Base-by-base conservation (phyloP, 1,140 invertebrate species). In the Drosophila kanapiae region DNA sequence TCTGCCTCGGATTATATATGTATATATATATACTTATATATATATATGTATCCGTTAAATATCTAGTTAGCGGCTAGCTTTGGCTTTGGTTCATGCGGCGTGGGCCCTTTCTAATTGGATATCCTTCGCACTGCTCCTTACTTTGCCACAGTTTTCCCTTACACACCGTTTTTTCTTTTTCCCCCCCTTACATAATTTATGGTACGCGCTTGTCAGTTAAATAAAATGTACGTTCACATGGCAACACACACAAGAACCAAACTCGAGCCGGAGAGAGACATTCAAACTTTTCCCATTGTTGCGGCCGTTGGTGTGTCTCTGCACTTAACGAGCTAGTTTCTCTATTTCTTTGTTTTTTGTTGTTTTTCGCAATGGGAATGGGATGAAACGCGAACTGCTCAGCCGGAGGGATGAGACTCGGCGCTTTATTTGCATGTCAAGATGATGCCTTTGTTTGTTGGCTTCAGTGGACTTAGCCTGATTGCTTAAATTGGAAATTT, bases 281-380 rank as follows among this genome's bases (percentile, higher is more conserved):
- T 56, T 56, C 53, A 56, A 56, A 56, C 53, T 56, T 38, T 56
- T 56, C 35, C 53, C 35, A 56, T 56, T 56, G 53, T 56, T 56
- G 49, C 29, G 49, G 49, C 49, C 49, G n/a, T 51, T 29, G 49
- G 49, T 51, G 53, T 56, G 35, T 38, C 9, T 56, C 53, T 56
- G 53, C 53, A 56, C 53, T 56, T 56, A 38, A 56, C 53, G 53
- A 56, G 53, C 53, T 56, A 56, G 53, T 56, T 56, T 56, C 37
- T 27, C 35, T 11, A 54, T 54, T 8, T 18, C 13, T 18, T 33
- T 13, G 23, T 23, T 18, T 18, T 18, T 35, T 18, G 6, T 37
- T 54, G 0, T 37, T 54, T 54, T 38, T 18, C 13, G n/a, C 16
- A 27, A 37, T 31, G 31, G 53, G 13, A 38, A 23, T 54, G 13